Evolutionary conservation across 2,113 vertebrate species (phyloP).

Genomic region (Azemiops feae): DNA sequence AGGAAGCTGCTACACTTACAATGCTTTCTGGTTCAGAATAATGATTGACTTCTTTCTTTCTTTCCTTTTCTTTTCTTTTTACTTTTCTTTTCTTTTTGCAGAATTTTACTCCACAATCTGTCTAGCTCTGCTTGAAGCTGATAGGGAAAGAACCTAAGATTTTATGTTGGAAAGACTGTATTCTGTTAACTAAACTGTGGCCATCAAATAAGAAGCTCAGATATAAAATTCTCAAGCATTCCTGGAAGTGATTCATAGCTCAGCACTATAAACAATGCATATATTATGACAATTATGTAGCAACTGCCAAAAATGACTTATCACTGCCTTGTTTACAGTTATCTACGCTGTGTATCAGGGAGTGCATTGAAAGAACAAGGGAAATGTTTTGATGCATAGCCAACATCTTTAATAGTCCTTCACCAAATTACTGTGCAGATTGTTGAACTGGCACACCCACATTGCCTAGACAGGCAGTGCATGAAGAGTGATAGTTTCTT

Average conservation of each 20-base stretch:
- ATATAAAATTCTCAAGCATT: neutral
- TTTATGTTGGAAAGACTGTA: neutral
- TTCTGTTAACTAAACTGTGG: neutral
- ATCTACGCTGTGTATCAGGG: neutral
- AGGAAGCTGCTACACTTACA: neutral
- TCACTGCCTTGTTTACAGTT: neutral
- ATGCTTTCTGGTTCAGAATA: neutral
- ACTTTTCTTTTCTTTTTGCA: neutral
- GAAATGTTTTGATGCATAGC: neutral
- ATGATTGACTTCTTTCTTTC: neutral
- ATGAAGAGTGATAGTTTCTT: neutral
- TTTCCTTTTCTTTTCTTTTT: too few relatives aligned
- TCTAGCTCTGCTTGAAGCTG: neutral
- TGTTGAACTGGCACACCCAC: neutral
- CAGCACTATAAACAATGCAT: neutral
- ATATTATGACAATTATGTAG: neutral
- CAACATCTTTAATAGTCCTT: neutral
- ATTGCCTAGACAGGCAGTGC: neutral
- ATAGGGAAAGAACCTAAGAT: neutral
- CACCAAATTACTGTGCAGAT: neutral
- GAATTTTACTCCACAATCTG: neutral
- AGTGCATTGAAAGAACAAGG: neutral
- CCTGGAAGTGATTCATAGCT: neutral
- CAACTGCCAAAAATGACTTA: neutral
- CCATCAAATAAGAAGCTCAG: neutral